Percentiles rank a stretch among this genome's conserved stretches.
Conservation (phyloP, 2,888 invertebrate genomes). For the Cantharis nigra region DNA sequence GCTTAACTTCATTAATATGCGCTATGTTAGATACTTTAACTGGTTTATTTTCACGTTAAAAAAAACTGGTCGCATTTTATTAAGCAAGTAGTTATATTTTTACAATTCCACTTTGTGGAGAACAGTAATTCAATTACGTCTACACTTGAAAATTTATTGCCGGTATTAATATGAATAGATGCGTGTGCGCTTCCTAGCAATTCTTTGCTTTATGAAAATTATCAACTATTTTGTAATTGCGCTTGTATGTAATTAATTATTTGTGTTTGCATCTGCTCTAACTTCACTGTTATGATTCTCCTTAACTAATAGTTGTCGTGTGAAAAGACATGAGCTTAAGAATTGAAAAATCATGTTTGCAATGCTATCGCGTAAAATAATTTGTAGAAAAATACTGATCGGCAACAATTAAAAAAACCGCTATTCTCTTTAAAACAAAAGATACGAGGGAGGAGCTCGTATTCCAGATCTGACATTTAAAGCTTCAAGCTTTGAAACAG, state of each 20-base stretch:
- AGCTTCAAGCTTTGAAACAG: too few species aligned
- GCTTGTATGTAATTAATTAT: not conserved
- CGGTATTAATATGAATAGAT: constrained; percentile 23
- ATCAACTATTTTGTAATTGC: not conserved
- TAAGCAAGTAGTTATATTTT: not conserved
- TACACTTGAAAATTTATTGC: constrained; percentile 17
- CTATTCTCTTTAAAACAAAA: not conserved
- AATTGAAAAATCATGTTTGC: not conserved
- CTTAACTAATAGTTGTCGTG: not conserved
- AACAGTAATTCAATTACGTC: constrained; percentile 4
- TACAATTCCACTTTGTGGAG: not conserved
- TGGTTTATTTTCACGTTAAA: not conserved
- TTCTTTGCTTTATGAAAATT: not conserved
- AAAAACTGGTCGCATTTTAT: constrained; percentile 5
- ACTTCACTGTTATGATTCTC: not conserved
- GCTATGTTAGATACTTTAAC: not conserved
- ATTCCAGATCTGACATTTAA: too few species aligned
- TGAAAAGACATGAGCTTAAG: not conserved
- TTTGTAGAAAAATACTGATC: not conserved
- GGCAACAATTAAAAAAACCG: not conserved
- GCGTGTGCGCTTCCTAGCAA: constrained; percentile 19
- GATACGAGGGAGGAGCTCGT: not conserved
- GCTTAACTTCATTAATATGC: not conserved
- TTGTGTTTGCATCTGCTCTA: not conserved
- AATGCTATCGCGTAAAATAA: not conserved